phyloP scores from a whole-genome alignment of 2,113 vertebrate genomes.

The Pongo pygmaeus region DNA sequence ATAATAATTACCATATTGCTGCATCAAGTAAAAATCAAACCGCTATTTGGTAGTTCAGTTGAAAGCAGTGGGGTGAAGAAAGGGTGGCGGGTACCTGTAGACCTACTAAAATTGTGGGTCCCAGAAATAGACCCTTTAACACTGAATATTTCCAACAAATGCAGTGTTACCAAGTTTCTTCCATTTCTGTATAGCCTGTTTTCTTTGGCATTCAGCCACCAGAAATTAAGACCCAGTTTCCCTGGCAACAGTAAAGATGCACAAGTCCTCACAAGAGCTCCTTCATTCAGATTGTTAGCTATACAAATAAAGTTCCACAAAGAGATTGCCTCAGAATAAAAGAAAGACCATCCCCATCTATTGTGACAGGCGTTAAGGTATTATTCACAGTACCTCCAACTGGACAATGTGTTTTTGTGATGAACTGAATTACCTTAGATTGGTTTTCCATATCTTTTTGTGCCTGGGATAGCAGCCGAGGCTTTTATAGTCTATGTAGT shows the following conservation, averaged over 20 bases:
- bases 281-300: conserved; percentile 70
- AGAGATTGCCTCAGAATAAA: conserved; percentile 66
- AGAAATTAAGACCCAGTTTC: conserved; percentile 71
- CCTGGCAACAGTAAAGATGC: conserved; percentile 59
- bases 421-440: conserved; percentile 47
- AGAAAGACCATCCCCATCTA: conserved; percentile 60
- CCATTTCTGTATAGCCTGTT: conserved; percentile 28
- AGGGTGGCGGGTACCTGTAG: not conserved
- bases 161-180: not conserved
- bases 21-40: conserved; percentile 37
- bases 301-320: conserved; percentile 76
- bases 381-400: conserved; percentile 1
- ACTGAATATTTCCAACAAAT: conserved; percentile 45
- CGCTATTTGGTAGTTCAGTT: not conserved
- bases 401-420: conserved; percentile 76
- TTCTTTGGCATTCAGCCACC: conserved; percentile 43
- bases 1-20: conserved; percentile 47
- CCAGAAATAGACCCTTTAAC: not conserved
- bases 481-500: conserved; percentile 58
- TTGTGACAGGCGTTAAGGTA: not conserved
- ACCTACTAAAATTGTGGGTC: not conserved
- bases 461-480: not conserved
- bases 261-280: conserved; percentile 57
- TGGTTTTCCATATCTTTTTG: conserved; percentile 56
- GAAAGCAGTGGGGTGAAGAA: not conserved